Base-by-base conservation (phyloP, 2,797 vertebrate genomes). In the Somateria mollissima region DNA sequence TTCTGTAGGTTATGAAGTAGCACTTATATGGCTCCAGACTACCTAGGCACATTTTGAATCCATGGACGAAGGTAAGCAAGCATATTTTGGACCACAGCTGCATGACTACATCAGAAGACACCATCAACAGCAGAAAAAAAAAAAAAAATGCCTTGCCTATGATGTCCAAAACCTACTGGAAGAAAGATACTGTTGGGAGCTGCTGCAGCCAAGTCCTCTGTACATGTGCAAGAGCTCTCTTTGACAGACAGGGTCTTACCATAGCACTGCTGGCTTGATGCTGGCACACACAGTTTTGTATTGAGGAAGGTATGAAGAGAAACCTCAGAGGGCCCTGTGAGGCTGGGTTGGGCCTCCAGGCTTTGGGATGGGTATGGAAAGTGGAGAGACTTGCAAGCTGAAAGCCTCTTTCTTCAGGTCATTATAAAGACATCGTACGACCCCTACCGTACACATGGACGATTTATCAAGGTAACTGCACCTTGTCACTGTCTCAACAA, bases 401-500 rank as follows among this genome's bases (percentile, higher is more conserved):
- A 71, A 83, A 90, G 47, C 5, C 65, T 19, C 20, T 32, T 74
- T 57, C 78, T 77, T 43, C 3, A 79, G 32, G 30, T 34, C 67
- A 72, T 49, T 87, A 60, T 14, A 64, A 90, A 91, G 60, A 89
- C 36, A 77, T 2, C 58, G 14, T 24, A 57, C 21, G 83, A 74
- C 6, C 39, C 65, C 64, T 64, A 83, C 87, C 90, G 76, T 17
- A 84, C 47, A 71, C 56, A 87, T 30, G 14, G 45, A 90, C 51
- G 53, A 30, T 77, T 74, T 85, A 85, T 61, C 69, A 83, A 82
- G 75, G 53, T 56, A 93, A 83, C 36, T 58, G 80, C 11, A 58
- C 24, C 73, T 56, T 80, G 89, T 64, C 82, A 69, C 39, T 91
- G 36, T 61, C 64, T 90, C 49, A 92, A 60, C 47, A 90, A 87